A percentile compares a stretch with the other conserved stretches of the same genome.
Evolutionary conservation across 2,888 invertebrate genomes (phyloP).

Genomic region (Andrena haemorrhoa): DNA sequence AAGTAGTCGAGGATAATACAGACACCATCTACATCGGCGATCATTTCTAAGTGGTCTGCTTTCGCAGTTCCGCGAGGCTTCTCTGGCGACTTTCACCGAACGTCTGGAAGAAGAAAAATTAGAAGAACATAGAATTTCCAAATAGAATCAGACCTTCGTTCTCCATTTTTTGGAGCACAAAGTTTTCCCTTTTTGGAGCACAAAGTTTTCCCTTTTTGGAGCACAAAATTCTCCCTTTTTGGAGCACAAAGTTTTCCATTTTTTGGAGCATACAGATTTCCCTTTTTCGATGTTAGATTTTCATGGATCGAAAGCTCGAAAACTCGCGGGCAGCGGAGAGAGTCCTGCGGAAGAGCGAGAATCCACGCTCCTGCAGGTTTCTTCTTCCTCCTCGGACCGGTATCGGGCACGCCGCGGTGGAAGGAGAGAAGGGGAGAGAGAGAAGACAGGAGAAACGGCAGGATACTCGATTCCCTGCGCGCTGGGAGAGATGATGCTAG

Average conservation of each 20-base stretch:
- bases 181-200: no score
- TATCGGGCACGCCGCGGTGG: slow-evolving; percentile 32
- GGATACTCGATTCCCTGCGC: slow-evolving; percentile 73
- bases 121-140: no score
- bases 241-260: background rate
- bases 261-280: background rate
- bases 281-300: background rate
- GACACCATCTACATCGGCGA: no score
- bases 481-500: slow-evolving; percentile 65
- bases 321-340: background rate
- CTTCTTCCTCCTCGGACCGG: slow-evolving; percentile 54
- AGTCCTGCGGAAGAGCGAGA: slow-evolving; percentile 17
- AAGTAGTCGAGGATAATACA: no score
- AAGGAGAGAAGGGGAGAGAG: slow-evolving; percentile 13
- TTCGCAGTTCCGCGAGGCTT: no score
- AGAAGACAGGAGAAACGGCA: slow-evolving; percentile 59
- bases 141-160: no score
- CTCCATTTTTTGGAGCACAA: no score
- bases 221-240: no score
- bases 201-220: no score
- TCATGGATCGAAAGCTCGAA: background rate
- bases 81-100: no score
- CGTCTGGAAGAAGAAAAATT: no score
- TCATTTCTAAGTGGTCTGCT: no score
- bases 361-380: slow-evolving; percentile 57